Evolutionary conservation across 2,113 vertebrate genomes (phyloP).

Genomic region (Hirundichthys speculiger): DNA sequence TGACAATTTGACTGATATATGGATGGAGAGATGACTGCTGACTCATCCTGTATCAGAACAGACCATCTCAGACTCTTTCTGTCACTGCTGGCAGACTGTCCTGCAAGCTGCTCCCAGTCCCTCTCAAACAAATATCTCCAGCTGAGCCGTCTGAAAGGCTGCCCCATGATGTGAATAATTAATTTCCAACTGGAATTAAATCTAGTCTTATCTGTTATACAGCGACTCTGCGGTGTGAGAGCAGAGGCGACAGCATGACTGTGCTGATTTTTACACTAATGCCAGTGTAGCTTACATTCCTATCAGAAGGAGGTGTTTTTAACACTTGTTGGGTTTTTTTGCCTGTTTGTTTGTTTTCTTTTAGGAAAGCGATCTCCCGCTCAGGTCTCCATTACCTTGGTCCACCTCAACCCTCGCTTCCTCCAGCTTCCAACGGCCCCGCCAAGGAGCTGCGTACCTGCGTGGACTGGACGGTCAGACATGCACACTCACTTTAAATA

Average conservation of each 20-base stretch:
- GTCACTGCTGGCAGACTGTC: constrained; percentile 55
- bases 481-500: constrained; percentile 29
- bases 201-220: constrained; percentile 12
- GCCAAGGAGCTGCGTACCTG: constrained; percentile 89
- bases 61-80: constrained; percentile 37
- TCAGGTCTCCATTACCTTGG: constrained; percentile 96
- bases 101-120: constrained; percentile 65
- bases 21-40: constrained; percentile 48
- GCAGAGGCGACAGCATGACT: constrained; percentile 2
- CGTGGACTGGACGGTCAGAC: constrained; percentile 96
- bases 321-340: not conserved
- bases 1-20: constrained; percentile 12
- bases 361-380: constrained; percentile 98
- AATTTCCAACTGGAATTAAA: constrained; percentile 15
- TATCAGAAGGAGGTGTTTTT: not conserved
- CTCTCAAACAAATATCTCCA: constrained; percentile 45
- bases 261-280: not conserved
- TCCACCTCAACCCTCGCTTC: constrained; percentile 84
- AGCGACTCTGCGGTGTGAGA: not conserved
- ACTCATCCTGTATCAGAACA: constrained; percentile 63
- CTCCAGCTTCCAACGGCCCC: constrained; percentile 91
- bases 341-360: not conserved
- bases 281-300: not conserved
- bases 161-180: constrained; percentile 46
- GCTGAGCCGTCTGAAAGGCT: constrained; percentile 37